A percentile compares a stretch with the other conserved stretches of the same genome.
Conservation (phyloP, 2,113 vertebrate species). For the Pituophis catenifer region DNA sequence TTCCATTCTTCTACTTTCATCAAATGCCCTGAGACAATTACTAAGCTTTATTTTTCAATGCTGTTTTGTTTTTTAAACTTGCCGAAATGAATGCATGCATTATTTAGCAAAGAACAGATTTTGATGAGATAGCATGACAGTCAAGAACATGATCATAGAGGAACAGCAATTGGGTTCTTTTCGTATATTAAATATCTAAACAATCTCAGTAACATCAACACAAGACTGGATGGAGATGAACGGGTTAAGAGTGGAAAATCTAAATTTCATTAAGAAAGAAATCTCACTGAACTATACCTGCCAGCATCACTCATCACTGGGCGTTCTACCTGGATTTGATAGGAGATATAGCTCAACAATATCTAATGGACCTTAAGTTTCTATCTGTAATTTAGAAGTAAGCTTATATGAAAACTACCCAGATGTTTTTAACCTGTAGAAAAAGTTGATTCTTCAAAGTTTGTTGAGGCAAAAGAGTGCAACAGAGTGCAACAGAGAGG, state of each 20-base stretch:
- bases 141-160: neutral
- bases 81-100: neutral
- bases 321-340: neutral
- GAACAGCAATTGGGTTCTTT: neutral
- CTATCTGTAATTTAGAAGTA: neutral
- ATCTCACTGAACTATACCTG: neutral
- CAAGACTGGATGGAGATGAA: neutral
- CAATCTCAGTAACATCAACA: neutral
- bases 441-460: neutral
- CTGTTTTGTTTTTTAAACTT: neutral
- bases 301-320: neutral
- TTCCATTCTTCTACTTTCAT: neutral
- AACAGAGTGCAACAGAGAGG: neutral
- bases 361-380: neutral
- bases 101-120: neutral
- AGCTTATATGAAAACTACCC: neutral
- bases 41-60: neutral
- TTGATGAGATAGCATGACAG: neutral
- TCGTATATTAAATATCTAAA: neutral
- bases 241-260: neutral
- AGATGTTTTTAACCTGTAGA: neutral
- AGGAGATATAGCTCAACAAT: neutral
- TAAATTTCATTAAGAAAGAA: neutral
- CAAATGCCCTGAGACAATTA: conserved; percentile 1
- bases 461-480: neutral